A percentile compares a stretch with the other conserved stretches of the same genome.
Conservation (phyloP, 2,888 invertebrate species). For the Panzeria rudis region DNA sequence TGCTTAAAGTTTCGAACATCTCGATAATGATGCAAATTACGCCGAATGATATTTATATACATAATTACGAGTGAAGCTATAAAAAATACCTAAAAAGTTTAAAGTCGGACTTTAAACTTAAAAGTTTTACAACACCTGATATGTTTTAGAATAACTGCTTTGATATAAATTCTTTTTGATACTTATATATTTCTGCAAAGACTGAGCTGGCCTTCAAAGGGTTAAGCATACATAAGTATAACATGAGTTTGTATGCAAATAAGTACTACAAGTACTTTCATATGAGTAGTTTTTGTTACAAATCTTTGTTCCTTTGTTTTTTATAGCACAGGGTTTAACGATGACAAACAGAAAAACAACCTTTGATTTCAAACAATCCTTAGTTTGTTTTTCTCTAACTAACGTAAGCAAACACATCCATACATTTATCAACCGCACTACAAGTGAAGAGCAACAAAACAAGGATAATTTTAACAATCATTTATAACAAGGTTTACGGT, state of each 20-base stretch:
- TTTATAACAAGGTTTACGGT: slow-evolving; percentile 63
- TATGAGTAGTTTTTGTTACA: slow-evolving; percentile 54
- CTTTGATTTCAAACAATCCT: slow-evolving; percentile 77
- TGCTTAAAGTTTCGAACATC: too few species aligned
- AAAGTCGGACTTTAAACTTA: too few species aligned
- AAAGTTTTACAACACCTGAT: too few species aligned
- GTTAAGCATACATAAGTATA: slow-evolving; percentile 25
- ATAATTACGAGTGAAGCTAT: too few species aligned
- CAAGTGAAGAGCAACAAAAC: slow-evolving; percentile 53
- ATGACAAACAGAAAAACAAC: slow-evolving; percentile 81
- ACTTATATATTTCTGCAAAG: too few species aligned
- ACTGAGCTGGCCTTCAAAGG: slow-evolving; percentile 1
- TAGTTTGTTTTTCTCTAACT: slow-evolving; percentile 76
- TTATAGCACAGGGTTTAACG: slow-evolving; percentile 66
- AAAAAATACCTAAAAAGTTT: too few species aligned
- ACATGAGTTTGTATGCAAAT: slow-evolving; percentile 34
- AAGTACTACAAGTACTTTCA: background rate
- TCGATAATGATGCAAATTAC: too few species aligned
- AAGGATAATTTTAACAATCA: slow-evolving; percentile 68
- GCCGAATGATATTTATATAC: too few species aligned
- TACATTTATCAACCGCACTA: slow-evolving; percentile 29
- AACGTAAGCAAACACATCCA: slow-evolving; percentile 55
- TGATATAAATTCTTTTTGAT: too few species aligned
- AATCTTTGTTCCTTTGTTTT: slow-evolving; percentile 46
- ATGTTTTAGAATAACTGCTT: too few species aligned